Percentiles rank a stretch among this genome's conserved stretches.
Evolutionary conservation across 2,888 invertebrate species (phyloP).

Genomic region (Lepidocyrtinus sp.): DNA sequence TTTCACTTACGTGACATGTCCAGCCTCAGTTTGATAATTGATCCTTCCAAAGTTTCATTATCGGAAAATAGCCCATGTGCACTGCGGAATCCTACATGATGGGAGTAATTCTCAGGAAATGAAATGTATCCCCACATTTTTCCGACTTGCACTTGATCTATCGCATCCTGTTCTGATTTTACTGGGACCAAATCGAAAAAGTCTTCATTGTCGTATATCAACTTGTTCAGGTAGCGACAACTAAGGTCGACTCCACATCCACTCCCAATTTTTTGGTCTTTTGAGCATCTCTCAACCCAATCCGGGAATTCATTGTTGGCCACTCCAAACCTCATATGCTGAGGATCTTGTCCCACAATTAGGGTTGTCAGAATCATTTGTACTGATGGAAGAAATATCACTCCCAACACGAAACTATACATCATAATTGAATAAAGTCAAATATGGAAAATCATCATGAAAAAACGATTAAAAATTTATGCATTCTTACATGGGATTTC

Average conservation of each 20-base stretch:
- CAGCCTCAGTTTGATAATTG: constrained; percentile 34
- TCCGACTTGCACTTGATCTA: constrained; percentile 34
- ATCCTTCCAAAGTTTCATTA: constrained; percentile 42
- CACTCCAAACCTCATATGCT: constrained; percentile 46
- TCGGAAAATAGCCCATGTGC: constrained; percentile 37
- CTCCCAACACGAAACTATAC: constrained; percentile 40
- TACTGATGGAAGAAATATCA: constrained; percentile 41
- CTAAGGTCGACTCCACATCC: constrained; percentile 39
- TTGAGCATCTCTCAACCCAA: constrained; percentile 27
- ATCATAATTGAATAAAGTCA: not conserved
- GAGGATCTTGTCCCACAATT: constrained; percentile 47
- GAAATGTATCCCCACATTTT: constrained; percentile 52
- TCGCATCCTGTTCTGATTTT: constrained; percentile 26
- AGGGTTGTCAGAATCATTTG: constrained; percentile 46
- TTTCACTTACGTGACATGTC: constrained; percentile 44
- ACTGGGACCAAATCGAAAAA: constrained; percentile 50
- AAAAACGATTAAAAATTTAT: constrained; percentile 18
- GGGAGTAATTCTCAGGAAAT: constrained; percentile 37
- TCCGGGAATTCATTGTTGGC: constrained; percentile 41
- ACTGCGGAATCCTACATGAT: constrained; percentile 11
- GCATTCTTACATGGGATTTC: constrained; percentile 55
- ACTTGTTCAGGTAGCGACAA: constrained; percentile 43
- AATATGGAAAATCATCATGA: not conserved
- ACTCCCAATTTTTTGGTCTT: not conserved
- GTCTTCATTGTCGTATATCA: constrained; percentile 27